Evolutionary conservation across 2,888 invertebrate genomes (phyloP), one percentile per base, ranked within the genome.

Genomic region (Sminthurides aquaticus): DNA sequence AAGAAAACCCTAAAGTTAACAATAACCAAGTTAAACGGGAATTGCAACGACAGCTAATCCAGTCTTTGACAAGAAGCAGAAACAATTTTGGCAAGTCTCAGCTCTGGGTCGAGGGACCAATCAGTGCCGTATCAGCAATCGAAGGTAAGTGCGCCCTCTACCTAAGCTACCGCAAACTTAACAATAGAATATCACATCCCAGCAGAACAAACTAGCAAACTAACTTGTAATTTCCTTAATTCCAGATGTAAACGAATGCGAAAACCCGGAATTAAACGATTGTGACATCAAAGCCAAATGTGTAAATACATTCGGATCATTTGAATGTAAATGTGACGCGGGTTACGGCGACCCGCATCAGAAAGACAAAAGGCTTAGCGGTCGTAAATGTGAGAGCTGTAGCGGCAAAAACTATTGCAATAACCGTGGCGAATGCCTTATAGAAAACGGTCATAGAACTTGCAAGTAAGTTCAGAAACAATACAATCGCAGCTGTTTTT

Each of bases 81-180:
- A 92, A 93, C 79, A 92, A 93, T 77, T 87, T 94, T 29, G 94
- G 93, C 0, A 87, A 89, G 54, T 91, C 91, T 2, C 89, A 88
- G 0, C 79, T 94, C 0, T 91, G 87, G 83, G 92, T 92, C 0
- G 90, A 90, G 71, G 86, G 87, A 28, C 73, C 73, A 34, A 71
- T 71, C 49, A 67, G 68, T 54, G 71, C 73, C 26, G 69, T 73
- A 8, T 28, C 70, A 22, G 70, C 72, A 25, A 70, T 73, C 26
- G 62, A 68, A 60, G 72, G 72, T 72, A 49, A 57, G 28, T 24
- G n/a, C n/a, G n/a, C n/a, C n/a, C n/a, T n/a, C n/a, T 34, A 56
- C n/a, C 3, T 25, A 2, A 52, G 27, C 15, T 49, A 5, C 20
- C 25, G n/a, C n/a, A n/a, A n/a, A n/a, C n/a, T n/a, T 11, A 20